phyloP scores from a whole-genome alignment of 2,113 vertebrate species.

The Gavia stellata region DNA sequence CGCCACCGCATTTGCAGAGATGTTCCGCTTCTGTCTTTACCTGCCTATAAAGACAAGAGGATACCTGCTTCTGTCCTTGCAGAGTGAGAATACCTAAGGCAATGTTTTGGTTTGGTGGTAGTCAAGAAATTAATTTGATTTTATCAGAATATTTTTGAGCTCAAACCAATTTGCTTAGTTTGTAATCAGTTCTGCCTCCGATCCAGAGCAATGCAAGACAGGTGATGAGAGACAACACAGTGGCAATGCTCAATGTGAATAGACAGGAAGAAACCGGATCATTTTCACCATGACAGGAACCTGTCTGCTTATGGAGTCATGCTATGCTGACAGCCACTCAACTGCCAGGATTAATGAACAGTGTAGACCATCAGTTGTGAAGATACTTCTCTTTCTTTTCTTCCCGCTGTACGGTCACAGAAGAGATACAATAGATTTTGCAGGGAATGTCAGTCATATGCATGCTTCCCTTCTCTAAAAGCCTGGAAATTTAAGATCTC shows the following conservation, averaged over 20 bases:
- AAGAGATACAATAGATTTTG: neutral
- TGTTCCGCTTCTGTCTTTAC: neutral
- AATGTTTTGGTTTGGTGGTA: neutral
- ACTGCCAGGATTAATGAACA: neutral
- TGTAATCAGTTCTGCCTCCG: neutral
- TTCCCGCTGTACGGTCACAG: neutral
- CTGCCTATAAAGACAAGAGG: neutral
- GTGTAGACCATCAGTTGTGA: neutral
- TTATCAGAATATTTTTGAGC: neutral
- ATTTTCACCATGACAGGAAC: neutral
- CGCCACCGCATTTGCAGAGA: neutral
- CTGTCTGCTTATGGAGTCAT: neutral
- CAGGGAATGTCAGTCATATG: neutral
- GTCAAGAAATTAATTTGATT: neutral
- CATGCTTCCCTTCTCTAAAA: neutral
- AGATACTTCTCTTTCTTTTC: neutral
- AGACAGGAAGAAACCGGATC: neutral
- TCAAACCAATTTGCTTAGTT: neutral
- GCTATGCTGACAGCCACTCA: neutral
- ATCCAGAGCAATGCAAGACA: neutral
- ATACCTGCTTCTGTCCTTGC: neutral
- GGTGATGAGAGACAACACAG: neutral
- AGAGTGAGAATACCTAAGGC: neutral
- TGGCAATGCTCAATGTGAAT: neutral
- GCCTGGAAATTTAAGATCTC: neutral